Evolutionary conservation across 2,113 vertebrate genomes (phyloP).

Genomic region (Dromas ardeola): DNA sequence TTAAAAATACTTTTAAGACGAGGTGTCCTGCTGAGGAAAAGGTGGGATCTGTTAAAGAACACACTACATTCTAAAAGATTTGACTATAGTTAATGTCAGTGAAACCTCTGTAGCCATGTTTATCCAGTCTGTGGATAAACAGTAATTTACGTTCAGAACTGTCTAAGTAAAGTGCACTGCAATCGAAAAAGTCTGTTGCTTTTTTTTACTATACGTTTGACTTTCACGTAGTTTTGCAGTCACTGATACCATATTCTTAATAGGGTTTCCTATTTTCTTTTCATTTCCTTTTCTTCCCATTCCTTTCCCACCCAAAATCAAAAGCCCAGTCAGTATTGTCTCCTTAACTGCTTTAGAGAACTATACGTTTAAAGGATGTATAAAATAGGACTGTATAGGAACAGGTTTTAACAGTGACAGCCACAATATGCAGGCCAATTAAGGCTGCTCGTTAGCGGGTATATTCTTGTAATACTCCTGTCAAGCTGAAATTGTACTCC

Average conservation of each 20-base stretch:
- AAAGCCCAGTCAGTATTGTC: constrained; percentile 19
- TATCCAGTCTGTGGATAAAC: neutral
- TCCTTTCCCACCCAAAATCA: constrained; percentile 10
- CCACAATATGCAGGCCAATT: constrained; percentile 66
- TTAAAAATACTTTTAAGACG: constrained; percentile 13
- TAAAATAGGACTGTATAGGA: constrained; percentile 37
- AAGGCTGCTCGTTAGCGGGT: constrained; percentile 55
- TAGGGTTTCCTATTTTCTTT: neutral
- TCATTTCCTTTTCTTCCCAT: neutral
- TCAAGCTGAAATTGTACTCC: constrained; percentile 41
- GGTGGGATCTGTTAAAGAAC: neutral
- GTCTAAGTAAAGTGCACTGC: neutral
- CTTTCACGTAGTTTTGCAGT: neutral
- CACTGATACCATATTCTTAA: neutral
- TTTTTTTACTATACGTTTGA: neutral
- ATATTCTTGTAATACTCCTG: constrained; percentile 56
- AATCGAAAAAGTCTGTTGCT: neutral
- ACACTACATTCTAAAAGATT: neutral
- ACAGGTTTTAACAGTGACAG: constrained; percentile 59
- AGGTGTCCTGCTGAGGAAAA: neutral
- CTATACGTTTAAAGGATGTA: constrained; percentile 20
- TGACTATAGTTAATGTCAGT: neutral
- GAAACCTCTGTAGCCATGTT: neutral
- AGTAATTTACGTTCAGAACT: neutral
- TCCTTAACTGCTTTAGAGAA: neutral